phyloP scores from a whole-genome alignment of 2,113 vertebrate genomes.

The Erythrocercus mccallii region DNA sequence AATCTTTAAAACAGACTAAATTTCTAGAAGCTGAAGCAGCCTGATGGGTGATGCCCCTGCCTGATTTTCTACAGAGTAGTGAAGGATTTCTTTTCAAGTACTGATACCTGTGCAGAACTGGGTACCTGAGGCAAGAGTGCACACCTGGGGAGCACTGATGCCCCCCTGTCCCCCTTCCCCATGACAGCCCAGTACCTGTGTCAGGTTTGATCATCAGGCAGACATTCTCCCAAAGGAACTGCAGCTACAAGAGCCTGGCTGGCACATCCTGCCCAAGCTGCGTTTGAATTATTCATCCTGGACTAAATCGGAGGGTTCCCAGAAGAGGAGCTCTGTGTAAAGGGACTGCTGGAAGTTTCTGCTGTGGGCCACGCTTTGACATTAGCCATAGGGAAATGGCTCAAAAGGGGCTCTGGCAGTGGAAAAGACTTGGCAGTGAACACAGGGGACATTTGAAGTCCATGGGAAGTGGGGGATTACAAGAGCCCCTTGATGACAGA shows the following conservation, averaged over 20 bases:
- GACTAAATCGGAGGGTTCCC: background rate
- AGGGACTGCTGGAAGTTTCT: background rate
- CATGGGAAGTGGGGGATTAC: accelerated
- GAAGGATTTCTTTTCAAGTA: background rate
- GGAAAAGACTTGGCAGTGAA: background rate
- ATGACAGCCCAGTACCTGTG: background rate
- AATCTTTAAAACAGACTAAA: background rate
- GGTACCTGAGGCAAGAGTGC: background rate
- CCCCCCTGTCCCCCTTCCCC: background rate
- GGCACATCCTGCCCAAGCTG: background rate
- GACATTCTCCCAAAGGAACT: background rate
- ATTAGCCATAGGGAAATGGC: background rate
- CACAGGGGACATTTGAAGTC: background rate
- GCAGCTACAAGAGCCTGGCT: background rate
- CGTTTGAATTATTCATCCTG: background rate
- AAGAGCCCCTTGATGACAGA: background rate
- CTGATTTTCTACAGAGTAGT: background rate
- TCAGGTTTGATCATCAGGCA: background rate
- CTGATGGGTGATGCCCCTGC: background rate
- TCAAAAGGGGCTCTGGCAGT: background rate
- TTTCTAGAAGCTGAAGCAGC: background rate
- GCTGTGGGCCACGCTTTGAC: background rate
- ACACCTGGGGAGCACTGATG: background rate
- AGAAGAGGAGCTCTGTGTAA: background rate
- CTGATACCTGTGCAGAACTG: background rate